Conservation (phyloP, 2,888 invertebrate genomes). For the Drosophila borborema region DNA sequence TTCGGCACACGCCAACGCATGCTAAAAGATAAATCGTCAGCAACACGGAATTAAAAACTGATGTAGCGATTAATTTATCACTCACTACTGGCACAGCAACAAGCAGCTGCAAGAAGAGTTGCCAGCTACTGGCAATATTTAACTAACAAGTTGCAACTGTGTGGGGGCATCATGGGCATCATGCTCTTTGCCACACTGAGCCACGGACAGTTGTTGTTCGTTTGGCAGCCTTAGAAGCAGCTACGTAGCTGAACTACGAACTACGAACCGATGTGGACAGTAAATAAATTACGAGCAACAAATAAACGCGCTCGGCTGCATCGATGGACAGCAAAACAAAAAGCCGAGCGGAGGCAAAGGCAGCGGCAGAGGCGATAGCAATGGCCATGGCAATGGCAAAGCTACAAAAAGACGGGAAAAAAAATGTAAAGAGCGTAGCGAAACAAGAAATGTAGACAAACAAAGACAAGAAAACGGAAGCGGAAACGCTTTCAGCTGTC, state of each 20-base stretch:
- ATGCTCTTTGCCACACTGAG: not conserved
- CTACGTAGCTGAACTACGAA: slow-evolving; percentile 53
- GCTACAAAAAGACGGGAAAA: not conserved
- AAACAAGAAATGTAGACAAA: slow-evolving; percentile 67
- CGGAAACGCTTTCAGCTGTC: slow-evolving; percentile 82
- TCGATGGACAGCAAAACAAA: slow-evolving; percentile 49
- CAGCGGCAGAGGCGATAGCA: not conserved
- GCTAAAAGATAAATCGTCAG: slow-evolving; percentile 80
- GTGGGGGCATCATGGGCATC: not conserved
- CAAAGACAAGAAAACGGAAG: slow-evolving; percentile 83
- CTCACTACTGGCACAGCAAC: slow-evolving; percentile 71
- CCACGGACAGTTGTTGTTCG: slow-evolving; percentile 18
- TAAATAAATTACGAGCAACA: slow-evolving; percentile 83
- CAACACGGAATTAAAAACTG: slow-evolving; percentile 84
- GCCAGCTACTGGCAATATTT: slow-evolving; percentile 70
- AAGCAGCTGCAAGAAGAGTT: slow-evolving; percentile 46
- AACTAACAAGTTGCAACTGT: slow-evolving; percentile 70
- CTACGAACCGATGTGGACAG: slow-evolving; percentile 63
- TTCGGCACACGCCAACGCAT: slow-evolving; percentile 72
- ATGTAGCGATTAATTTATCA: slow-evolving; percentile 85
- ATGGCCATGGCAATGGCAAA: not conserved
- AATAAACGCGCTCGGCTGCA: slow-evolving; percentile 79
- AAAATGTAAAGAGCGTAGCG: slow-evolving; percentile 38
- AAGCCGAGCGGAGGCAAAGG: slow-evolving; percentile 14
- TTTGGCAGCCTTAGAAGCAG: slow-evolving; percentile 32